These are phyloP conservation scores for Cantharis rufa DNA, from an alignment of 2,888 invertebrate genomes.

Conservation along the genomic window DNA sequence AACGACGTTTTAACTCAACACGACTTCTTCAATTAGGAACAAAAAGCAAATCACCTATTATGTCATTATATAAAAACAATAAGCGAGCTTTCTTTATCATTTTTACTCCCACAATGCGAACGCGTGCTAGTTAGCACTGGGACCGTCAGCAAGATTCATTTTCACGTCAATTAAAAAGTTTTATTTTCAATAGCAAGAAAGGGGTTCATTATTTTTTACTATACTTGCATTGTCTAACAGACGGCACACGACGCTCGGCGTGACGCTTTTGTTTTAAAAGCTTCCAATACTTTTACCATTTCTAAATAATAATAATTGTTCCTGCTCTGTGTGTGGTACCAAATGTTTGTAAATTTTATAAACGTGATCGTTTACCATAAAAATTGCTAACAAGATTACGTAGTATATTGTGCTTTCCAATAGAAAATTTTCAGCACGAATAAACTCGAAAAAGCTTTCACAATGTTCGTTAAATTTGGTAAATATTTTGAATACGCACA, in stretches of 20 bases:
- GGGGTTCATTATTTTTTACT: constrained; percentile 24
- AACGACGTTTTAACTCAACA: constrained; percentile 32
- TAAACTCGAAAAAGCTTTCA: not conserved
- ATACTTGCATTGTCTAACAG: constrained; percentile 17
- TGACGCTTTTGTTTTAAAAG: constrained; percentile 29
- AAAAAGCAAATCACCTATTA: constrained; percentile 39
- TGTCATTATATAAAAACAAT: constrained; percentile 31
- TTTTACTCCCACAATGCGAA: constrained; percentile 36
- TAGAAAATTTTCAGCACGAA: not conserved
- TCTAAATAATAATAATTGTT: not conserved
- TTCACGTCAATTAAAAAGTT: constrained; percentile 38
- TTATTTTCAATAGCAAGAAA: constrained; percentile 22
- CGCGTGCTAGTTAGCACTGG: constrained; percentile 40
- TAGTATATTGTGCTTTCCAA: not conserved
- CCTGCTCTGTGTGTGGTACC: not conserved
- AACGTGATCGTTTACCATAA: not conserved
- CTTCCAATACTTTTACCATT: constrained; percentile 9
- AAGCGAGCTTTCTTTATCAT: constrained; percentile 21
- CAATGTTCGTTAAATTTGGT: not conserved
- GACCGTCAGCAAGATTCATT: constrained; percentile 33
- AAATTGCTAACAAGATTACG: not conserved
- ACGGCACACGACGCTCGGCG: constrained; percentile 33
- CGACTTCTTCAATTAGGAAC: constrained; percentile 35
- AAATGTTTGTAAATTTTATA: not conserved
- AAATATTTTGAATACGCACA: not conserved